Percentiles rank a stretch among this genome's conserved stretches.
These are phyloP conservation scores for Autographa pulchrina DNA, from an alignment of 2,888 invertebrate genomes.

Conservation along the genomic window DNA sequence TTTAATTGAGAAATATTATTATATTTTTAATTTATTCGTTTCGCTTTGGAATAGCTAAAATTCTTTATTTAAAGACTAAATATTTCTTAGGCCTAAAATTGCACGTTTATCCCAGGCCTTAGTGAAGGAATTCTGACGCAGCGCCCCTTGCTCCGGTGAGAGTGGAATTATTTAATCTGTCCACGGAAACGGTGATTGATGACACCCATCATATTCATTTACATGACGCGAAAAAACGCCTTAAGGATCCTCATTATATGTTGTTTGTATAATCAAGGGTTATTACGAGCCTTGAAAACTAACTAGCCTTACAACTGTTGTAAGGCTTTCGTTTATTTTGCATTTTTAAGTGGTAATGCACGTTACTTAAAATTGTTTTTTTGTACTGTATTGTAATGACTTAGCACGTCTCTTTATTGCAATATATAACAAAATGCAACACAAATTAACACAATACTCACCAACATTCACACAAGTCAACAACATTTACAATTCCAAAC, in stretches of 20 bases:
- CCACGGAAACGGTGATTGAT: conserved; percentile 62
- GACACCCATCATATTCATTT: conserved; percentile 53
- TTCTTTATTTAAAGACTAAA: no score
- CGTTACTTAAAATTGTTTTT: no score
- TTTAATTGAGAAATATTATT: no score
- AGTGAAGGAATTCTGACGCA: conserved; percentile 41
- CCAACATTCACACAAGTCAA: background rate
- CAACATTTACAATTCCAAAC: conserved; percentile 23
- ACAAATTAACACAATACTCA: no score
- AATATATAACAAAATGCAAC: no score
- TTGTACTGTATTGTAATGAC: no score
- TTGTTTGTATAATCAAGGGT: conserved; percentile 48
- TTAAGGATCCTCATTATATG: conserved; percentile 41
- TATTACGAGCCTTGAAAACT: background rate
- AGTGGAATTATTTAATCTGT: conserved; percentile 69
- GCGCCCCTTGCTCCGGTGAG: conserved; percentile 40
- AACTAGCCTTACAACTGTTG: background rate
- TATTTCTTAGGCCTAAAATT: background rate
- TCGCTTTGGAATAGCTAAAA: no score
- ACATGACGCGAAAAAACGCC: conserved; percentile 55
- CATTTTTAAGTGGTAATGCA: no score
- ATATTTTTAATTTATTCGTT: no score
- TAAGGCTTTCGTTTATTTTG: conserved; percentile 14
- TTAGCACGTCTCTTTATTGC: no score
- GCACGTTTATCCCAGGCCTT: conserved; percentile 23